Evolutionary conservation across 2,797 vertebrate genomes (phyloP).

Genomic region (Pseudochaenichthys georgianus): DNA sequence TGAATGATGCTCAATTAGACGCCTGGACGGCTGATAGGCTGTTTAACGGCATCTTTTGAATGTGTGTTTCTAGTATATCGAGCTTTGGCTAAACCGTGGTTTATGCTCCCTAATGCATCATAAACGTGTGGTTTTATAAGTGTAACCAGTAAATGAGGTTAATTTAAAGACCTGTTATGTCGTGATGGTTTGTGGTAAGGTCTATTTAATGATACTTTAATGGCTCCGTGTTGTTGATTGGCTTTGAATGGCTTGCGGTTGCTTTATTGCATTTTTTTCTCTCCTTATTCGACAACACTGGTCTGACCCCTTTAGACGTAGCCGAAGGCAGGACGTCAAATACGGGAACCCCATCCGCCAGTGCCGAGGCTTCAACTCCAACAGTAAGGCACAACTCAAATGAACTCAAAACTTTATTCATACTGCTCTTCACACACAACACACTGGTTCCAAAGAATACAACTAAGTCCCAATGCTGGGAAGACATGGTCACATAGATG

Average conservation of each 20-base stretch:
- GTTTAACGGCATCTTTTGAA: slow-evolving; percentile 18
- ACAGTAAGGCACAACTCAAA: slow-evolving; percentile 79
- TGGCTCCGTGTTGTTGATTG: slow-evolving; percentile 56
- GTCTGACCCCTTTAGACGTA: slow-evolving; percentile 90
- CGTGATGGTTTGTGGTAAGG: slow-evolving; percentile 16
- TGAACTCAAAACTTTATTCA: no score
- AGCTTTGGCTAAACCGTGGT: slow-evolving; percentile 12
- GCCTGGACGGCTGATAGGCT: slow-evolving; percentile 58
- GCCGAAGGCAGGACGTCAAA: slow-evolving; percentile 94
- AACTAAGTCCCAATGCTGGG: no score
- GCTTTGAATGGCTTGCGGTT: slow-evolving; percentile 79
- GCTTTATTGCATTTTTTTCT: slow-evolving; percentile 78
- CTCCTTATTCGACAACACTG: slow-evolving; percentile 81
- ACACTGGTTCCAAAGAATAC: no score
- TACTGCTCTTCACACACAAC: no score
- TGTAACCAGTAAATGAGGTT: slow-evolving; percentile 2
- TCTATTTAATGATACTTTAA: background rate
- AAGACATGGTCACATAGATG: no score
- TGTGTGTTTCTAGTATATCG: background rate
- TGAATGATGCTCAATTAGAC: slow-evolving; percentile 10
- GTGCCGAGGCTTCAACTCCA: slow-evolving; percentile 96
- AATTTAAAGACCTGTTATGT: background rate
- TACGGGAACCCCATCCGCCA: slow-evolving; percentile 97
- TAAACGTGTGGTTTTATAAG: background rate
- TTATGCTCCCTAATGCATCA: slow-evolving; percentile 34